Percentiles rank a stretch among this genome's conserved stretches.
Evolutionary conservation across 37 sponge, comb jelly and placozoan species (phyloP).

Genomic region (Haliclona indistincta): DNA sequence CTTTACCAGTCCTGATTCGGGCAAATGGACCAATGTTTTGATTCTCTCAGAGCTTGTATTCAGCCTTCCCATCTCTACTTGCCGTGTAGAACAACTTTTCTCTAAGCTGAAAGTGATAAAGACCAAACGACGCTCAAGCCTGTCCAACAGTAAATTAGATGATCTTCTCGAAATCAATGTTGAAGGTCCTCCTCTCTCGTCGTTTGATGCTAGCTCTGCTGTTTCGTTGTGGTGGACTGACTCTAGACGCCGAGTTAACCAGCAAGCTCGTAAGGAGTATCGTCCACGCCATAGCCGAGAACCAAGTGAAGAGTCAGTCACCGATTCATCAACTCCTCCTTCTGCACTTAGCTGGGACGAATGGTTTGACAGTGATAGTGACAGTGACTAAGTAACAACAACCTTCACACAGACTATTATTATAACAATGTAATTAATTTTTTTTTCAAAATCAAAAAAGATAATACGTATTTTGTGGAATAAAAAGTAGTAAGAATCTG

Average conservation of each 20-base stretch:
- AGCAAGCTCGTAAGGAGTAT: constrained; percentile 48
- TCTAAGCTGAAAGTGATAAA: constrained; percentile 42
- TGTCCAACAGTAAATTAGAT: constrained; percentile 32
- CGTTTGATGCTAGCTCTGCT: constrained; percentile 32
- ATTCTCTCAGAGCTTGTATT: constrained; percentile 45
- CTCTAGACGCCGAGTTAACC: constrained; percentile 25
- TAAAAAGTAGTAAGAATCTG: too few relatives aligned
- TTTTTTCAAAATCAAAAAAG: too few relatives aligned
- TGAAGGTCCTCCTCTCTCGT: constrained; percentile 49
- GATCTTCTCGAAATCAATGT: constrained; percentile 62
- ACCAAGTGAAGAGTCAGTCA: too few relatives aligned
- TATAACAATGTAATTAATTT: too few relatives aligned
- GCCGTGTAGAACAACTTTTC: constrained; percentile 48
- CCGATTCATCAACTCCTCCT: too few relatives aligned
- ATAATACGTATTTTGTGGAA: too few relatives aligned
- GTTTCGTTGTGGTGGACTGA: constrained; percentile 57
- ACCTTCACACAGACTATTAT: too few relatives aligned
- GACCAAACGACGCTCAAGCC: constrained; percentile 29
- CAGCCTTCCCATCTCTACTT: constrained; percentile 66
- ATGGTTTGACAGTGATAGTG: too few relatives aligned
- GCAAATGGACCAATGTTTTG: constrained; percentile 57
- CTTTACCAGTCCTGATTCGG: constrained; percentile 30
- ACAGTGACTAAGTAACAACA: too few relatives aligned
- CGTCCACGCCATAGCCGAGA: too few relatives aligned
- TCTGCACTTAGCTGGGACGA: too few relatives aligned